phyloP scores from a whole-genome alignment of 2,113 vertebrate species.

The Notothenia rossii region DNA sequence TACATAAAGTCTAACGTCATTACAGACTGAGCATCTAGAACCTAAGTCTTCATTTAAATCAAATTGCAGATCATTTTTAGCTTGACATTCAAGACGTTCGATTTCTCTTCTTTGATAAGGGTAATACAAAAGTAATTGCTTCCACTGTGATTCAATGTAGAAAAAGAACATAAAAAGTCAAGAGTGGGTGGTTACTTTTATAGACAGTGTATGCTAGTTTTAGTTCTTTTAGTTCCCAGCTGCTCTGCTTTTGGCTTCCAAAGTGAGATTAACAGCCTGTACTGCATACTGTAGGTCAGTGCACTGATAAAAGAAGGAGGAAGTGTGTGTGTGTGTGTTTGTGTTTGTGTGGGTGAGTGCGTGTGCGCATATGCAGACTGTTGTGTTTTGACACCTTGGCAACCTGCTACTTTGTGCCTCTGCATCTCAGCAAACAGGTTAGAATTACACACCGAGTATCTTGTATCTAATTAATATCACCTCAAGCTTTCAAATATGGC shows the following conservation, averaged over 20 bases:
- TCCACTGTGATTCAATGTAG: conserved; percentile 31
- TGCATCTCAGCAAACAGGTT: conserved; percentile 41
- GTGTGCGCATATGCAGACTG: conserved; percentile 18
- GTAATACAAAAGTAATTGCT: conserved; percentile 27
- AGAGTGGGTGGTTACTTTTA: conserved; percentile 45
- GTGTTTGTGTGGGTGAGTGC: conserved; percentile 29
- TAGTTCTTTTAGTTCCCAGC: conserved; percentile 27
- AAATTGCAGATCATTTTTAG: not conserved
- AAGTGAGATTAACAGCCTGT: conserved; percentile 29
- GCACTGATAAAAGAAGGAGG: conserved; percentile 37
- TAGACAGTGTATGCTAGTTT: conserved; percentile 17
- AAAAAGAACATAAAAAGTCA: conserved; percentile 21
- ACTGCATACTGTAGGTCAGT: conserved; percentile 42
- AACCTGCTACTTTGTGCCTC: conserved; percentile 50
- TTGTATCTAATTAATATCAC: conserved; percentile 23
- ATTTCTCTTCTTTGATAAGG: conserved; percentile 1
- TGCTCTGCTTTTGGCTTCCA: conserved; percentile 48
- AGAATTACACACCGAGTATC: conserved; percentile 24
- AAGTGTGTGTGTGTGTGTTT: conserved; percentile 23
- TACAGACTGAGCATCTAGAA: not conserved
- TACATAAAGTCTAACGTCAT: too few species aligned
- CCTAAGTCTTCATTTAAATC: conserved; percentile 2
- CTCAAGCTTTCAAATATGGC: conserved; percentile 41
- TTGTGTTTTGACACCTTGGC: conserved; percentile 61
- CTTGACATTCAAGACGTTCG: conserved; percentile 13